Percentiles rank a stretch among this genome's conserved stretches.
Evolutionary conservation across 1,140 invertebrate species (phyloP).

Genomic region (Phortica variegata): DNA sequence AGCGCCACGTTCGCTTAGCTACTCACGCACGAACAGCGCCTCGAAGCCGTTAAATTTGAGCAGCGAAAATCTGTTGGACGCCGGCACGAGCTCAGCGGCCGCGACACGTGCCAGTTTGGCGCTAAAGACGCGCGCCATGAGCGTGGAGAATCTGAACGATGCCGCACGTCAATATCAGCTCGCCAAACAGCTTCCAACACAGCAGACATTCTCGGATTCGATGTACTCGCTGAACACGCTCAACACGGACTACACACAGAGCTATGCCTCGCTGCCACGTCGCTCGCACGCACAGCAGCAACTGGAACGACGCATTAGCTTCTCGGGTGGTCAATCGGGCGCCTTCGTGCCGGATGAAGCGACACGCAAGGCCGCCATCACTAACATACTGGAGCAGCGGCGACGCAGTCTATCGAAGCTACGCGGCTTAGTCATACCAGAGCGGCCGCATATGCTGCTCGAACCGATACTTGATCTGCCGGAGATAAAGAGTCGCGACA

Average conservation of each 20-base stretch:
- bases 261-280: constrained; percentile 52
- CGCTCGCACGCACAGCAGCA: constrained; percentile 33
- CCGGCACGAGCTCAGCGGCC: constrained; percentile 22
- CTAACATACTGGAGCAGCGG: constrained; percentile 69
- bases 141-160: constrained; percentile 52
- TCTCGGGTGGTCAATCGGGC: constrained; percentile 54
- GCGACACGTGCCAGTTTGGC: constrained; percentile 12
- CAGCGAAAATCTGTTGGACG: constrained; percentile 60
- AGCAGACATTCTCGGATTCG: constrained; percentile 38
- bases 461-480: constrained; percentile 67
- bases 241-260: constrained; percentile 15
- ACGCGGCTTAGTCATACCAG: constrained; percentile 81
- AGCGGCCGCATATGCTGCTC: constrained; percentile 62
- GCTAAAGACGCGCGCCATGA: constrained; percentile 51
- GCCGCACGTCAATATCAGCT: constrained; percentile 46
- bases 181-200: constrained; percentile 41
- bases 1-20: constrained; percentile 9
- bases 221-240: constrained; percentile 49
- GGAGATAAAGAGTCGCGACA: constrained; percentile 74
- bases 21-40: constrained; percentile 10
- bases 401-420: constrained; percentile 79
- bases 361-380: constrained; percentile 46
- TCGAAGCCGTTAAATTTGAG: constrained; percentile 58
- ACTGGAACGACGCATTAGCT: constrained; percentile 61
- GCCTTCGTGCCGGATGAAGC: constrained; percentile 31